Evolutionary conservation across 2,888 invertebrate genomes (phyloP), one percentile per base, ranked within the genome.

Genomic region (Cephus rjabovi): DNA sequence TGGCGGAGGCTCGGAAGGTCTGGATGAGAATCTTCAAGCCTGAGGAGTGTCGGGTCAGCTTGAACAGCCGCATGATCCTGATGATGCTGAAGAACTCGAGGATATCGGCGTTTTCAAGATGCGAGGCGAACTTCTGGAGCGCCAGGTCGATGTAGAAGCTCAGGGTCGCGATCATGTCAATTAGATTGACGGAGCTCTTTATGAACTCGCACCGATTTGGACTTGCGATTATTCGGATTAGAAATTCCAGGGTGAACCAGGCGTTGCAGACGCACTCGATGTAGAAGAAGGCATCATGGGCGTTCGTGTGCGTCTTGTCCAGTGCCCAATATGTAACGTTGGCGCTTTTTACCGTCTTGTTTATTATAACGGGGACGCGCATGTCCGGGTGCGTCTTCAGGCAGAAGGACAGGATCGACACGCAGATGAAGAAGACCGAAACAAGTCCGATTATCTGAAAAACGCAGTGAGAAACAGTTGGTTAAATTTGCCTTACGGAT

Each of bases 311-410:
- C 88, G 95, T 94, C 93, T 97, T 97, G 93, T 98, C 98, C 89
- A 98, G 93, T 78, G 95, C 96, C 96, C 97, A 98, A 84, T 95
- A 94, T 79, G 95, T 95, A 84, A 94, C 95, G 89, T 94, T 94
- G 74, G 96, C 95, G 73, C 95, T 96, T 86, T 94, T 94, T 87
- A 97, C 96, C 81, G 96, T 94, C 88, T 95, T 94, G 93, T 97
- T 96, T 87, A 94, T 94, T 86, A 98, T 96, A 88, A 96, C 95
- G 82, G 98, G 98, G 89, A 97, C 97, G 89, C 98, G 94, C 97
- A 99, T 97, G 92, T 98, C 99, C 83, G 99, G 99, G 93, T 99
- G 99, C 75, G 99, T 99, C 94, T 99, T 99, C 91, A 99, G 95
- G 94, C 99, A 99, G 94, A 99, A 99, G 87, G 99, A 98, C 92